Base-by-base conservation (phyloP, 2,888 invertebrate species). In the Agrotis clavis region DNA sequence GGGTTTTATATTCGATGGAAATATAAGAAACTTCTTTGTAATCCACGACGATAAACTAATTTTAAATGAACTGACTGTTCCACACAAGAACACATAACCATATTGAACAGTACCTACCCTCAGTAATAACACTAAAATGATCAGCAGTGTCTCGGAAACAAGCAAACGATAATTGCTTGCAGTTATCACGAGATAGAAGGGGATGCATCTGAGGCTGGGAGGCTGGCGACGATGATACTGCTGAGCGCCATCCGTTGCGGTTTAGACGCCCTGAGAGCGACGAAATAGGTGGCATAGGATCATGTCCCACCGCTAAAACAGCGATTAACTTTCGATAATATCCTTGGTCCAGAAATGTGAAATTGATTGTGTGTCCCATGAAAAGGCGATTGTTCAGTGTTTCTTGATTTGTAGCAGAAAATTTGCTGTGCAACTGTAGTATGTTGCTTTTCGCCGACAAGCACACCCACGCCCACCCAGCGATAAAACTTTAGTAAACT, bases 121-220 rank as follows among this genome's bases (percentile, higher is more conserved):
- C n/a, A 54, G 82, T 68, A 69, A 78, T 78, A 82, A 81, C 84
- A 82, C 67, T 84, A 70, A 69, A 82, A 84, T 83, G 72, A 82
- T 84, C 70, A 81, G 61, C 62, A 71, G 64, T 70, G 68, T 65
- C 62, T 82, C 47, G 53, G 65, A 62, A 84, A 78, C 82, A 70
- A 74, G 69, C 78, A 48, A 82, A 71, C 74, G 67, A 73, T 83
- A 82, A 85, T 76, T 74, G 71, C 71, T 67, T 67, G 67, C 79
- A 85, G 71, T 66, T 83, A 79, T 83, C 68, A 79, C 57, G 14
- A 35, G 57, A 57, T 57, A 35, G 35, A 79, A 59, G 50, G 21
- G 61, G 35, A 25, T 69, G 77, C 78, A 72, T 59, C 72, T 62
- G 66, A 50, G 48, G n/a, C 57, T 2, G 57, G 5, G 13, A 57